These are phyloP conservation scores for Tragopan temminckii DNA, from an alignment of 2,797 vertebrate genomes.

Conservation along the genomic window DNA sequence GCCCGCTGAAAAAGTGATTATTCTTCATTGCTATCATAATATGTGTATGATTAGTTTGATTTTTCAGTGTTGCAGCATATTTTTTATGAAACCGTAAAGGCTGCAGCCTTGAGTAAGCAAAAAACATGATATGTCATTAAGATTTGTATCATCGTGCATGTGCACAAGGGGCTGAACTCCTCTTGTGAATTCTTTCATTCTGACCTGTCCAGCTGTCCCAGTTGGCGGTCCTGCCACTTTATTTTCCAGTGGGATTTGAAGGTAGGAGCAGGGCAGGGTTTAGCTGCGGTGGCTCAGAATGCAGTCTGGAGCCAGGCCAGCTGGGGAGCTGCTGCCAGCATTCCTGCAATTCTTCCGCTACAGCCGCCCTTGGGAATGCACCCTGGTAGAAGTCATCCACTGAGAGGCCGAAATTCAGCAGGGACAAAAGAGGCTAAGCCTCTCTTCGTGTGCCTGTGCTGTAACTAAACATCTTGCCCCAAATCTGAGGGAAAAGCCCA, in stretches of 20 bases:
- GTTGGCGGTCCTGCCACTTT: not conserved
- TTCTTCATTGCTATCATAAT: fast-evolving
- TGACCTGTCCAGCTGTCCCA: not conserved
- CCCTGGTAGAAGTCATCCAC: not conserved
- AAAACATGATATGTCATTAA: not conserved
- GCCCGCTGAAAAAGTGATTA: not conserved
- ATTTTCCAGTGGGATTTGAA: not conserved
- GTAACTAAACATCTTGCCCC: not conserved
- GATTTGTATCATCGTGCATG: fast-evolving
- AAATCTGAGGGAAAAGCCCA: not conserved
- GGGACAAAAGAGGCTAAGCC: not conserved
- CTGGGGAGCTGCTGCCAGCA: not conserved
- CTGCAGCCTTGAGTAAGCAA: not conserved
- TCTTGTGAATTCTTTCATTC: not conserved
- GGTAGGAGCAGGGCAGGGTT: not conserved
- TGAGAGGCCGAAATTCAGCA: not conserved
- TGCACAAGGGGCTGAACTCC: not conserved
- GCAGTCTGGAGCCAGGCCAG: not conserved
- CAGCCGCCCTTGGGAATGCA: not conserved
- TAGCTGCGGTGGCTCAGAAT: not conserved
- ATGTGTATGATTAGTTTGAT: not conserved
- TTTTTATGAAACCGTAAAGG: not conserved
- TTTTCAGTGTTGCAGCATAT: not conserved
- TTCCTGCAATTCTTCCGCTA: constrained; percentile 9
- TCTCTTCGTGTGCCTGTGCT: fast-evolving